Evolutionary conservation across 2,888 invertebrate genomes (phyloP), one percentile per base, ranked within the genome.

Genomic region (Drosophila ustulata): DNA sequence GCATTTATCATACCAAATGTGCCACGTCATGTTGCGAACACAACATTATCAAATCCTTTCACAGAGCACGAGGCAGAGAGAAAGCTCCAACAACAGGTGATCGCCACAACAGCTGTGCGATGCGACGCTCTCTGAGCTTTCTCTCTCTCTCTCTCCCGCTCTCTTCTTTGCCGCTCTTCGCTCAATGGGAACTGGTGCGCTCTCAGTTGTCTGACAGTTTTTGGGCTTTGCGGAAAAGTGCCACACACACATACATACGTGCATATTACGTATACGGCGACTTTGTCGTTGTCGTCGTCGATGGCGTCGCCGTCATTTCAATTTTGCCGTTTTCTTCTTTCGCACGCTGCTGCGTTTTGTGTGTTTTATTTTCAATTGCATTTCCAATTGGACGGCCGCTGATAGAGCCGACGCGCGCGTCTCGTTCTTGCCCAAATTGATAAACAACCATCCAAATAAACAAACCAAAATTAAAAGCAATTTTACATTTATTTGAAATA

Each of bases 181-280:
- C 1, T 18, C 18, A 18, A 18, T 18, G 18, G 18, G 18, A 18
- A 18, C 18, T 18, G 18, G 18, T 7, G 3, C 47, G 58, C 55
- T 57, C 66, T 65, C 75, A 55, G 57, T 78, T 61, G 66, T 74
- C 74, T 81, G 58, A 65, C 71, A 50, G 70, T 74, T 80, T 82
- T 76, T 82, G 66, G 86, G 75, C 78, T 83, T 85, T 84, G 82
- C 84, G 87, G 84, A 84, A 84, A 86, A 86, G 71, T 80, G 67
- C 66, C 65, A 62, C 70, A 68, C 66, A 75, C 43, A 57, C 49
- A 66, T 63, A 66, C 43, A 65, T 51, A 59, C 50, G 46, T 32
- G 18, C 9, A 63, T 56, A 85, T 85, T 78, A 82, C 78, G 80
- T 80, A 87, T 82, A 84, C 82, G 85, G 66, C 62, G 62, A 32